Base-by-base conservation (phyloP, 2,888 invertebrate genomes). In the Parnassius mnemosyne region DNA sequence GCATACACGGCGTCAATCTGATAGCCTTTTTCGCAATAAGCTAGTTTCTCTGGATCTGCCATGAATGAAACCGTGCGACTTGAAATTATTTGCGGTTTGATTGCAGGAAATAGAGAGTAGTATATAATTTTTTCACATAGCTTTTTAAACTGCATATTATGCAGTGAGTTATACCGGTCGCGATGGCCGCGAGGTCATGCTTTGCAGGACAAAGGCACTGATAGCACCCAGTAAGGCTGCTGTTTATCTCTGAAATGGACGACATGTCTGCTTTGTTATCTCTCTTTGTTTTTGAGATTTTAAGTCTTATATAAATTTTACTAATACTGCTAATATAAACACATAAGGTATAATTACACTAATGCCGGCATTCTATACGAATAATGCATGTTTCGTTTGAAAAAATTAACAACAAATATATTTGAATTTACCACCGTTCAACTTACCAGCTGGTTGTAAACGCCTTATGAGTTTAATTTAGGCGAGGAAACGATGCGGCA, bases 401-500 rank as follows among this genome's bases (percentile, higher is more conserved):
- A 47, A n/a, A n/a, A 47, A 47, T 13, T 13, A 47, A 3, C 5
- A 47, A 47, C 47, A 13, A n/a, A 10, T 43, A 43, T 11, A 43
- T 10, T 43, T 43, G 43, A 43, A 11, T 43, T 43, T 43, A 49
- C 13, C 1, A 3, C 13, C 1, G 49, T 49, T 12, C 11, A 51
- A 50, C 41, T 52, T 42, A 60, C 60, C 60, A 64, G 63, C 63
- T 64, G 60, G 46, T 55, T 56, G 41, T 64, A 43, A 64, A 64
- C 11, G 57, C 73, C 69, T 66, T 53, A 25, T 43, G 10, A 42
- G 60, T 64, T 57, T 25, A 57, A 57, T 60, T 56, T 56, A 41
- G 69, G 71, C 68, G 71, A 75, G 73, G 76, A 79, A 80, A 78
- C 76, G 75, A 78, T 75, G 76, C 76, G 77, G 81, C 82, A 82